These are phyloP conservation scores for Acridotheres tristis DNA, from an alignment of 2,797 vertebrate species.

Conservation along the genomic window DNA sequence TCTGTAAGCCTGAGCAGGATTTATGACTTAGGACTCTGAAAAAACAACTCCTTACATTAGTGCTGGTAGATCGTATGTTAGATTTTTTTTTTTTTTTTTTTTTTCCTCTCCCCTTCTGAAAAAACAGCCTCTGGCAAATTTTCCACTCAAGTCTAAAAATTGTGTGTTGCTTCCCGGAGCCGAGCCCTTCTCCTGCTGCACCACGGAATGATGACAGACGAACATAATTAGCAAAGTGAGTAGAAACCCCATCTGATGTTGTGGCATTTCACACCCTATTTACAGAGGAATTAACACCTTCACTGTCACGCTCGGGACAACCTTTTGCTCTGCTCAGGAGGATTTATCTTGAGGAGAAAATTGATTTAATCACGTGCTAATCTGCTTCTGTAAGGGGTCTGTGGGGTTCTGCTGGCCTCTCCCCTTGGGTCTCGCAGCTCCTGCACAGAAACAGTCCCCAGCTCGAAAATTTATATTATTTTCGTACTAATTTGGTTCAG, in stretches of 20 bases:
- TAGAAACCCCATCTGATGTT: slow-evolving; percentile 31
- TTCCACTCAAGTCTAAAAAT: slow-evolving; percentile 22
- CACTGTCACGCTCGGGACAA: background rate
- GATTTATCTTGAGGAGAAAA: slow-evolving; percentile 52
- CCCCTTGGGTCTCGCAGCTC: background rate
- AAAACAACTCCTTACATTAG: background rate
- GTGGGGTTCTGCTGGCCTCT: background rate
- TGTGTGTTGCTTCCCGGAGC: background rate
- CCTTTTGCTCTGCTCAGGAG: slow-evolving; percentile 29
- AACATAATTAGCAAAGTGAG: slow-evolving; percentile 22
- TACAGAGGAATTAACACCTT: slow-evolving; percentile 28
- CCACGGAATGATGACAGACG: background rate
- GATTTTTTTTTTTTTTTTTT: fast-evolving
- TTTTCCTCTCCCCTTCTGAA: background rate
- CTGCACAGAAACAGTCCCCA: background rate
- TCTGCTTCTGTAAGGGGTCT: background rate
- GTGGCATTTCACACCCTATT: slow-evolving; percentile 39
- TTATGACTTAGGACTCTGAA: background rate
- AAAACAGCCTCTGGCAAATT: slow-evolving; percentile 31
- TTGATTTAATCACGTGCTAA: slow-evolving; percentile 36
- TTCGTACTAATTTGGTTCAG: background rate
- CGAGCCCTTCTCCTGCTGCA: slow-evolving; percentile 1
- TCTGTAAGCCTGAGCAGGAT: background rate
- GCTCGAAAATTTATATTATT: background rate
- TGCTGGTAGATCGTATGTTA: background rate